phyloP scores from a whole-genome alignment of 2,888 invertebrate species.

The Tachina grossa region DNA sequence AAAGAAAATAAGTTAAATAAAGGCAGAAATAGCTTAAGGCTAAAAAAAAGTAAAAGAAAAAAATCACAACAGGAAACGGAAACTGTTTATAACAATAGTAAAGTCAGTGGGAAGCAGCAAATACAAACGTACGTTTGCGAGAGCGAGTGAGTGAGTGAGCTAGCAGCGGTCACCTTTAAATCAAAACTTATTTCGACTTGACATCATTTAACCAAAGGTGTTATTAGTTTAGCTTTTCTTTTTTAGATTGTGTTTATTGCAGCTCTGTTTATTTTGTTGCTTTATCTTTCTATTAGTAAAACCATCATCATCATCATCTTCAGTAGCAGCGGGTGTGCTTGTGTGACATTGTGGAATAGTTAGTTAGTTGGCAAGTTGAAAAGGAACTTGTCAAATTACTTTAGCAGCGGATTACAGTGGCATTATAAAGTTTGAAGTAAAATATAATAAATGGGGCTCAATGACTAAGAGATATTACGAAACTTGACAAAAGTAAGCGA shows the following conservation, averaged over 20 bases:
- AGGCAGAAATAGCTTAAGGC: background rate
- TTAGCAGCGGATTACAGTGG: constrained; percentile 4
- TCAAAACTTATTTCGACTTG: constrained; percentile 24
- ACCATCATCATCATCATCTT: constrained; percentile 23
- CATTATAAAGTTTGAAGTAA: background rate
- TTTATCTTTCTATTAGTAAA: background rate
- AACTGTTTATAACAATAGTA: constrained; percentile 54
- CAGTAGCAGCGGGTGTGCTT: constrained; percentile 22
- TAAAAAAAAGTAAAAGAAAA: constrained; percentile 1
- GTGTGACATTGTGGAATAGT: background rate
- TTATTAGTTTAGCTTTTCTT: constrained; percentile 17
- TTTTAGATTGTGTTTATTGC: background rate
- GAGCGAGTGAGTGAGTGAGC: background rate
- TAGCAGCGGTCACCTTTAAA: background rate
- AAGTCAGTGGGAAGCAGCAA: constrained; percentile 28
- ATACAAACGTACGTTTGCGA: background rate
- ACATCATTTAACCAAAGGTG: constrained; percentile 5
- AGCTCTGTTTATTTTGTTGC: background rate
- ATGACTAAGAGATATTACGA: background rate
- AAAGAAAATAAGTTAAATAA: constrained; percentile 14
- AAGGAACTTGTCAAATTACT: constrained; percentile 34
- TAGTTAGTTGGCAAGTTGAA: background rate
- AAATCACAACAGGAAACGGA: constrained; percentile 62
- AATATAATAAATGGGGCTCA: background rate
- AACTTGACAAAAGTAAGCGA: constrained; percentile 1